Percentiles rank a stretch among this genome's conserved stretches.
Evolutionary conservation across 2,113 vertebrate species (phyloP).

Genomic region (Hipposideros armiger): DNA sequence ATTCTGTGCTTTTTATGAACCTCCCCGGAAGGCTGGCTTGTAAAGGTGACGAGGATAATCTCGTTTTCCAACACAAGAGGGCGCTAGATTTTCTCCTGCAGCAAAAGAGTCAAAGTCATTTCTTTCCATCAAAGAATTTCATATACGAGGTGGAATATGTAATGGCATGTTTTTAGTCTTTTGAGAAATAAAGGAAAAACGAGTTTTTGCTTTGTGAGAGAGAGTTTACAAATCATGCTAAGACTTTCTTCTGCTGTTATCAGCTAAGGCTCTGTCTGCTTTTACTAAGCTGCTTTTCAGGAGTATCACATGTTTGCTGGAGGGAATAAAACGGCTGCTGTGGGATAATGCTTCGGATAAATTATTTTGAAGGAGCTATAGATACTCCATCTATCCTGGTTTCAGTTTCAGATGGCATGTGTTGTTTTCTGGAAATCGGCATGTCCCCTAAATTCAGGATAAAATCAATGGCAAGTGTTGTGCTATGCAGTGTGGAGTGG

Average conservation of each 20-base stretch:
- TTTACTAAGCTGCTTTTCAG: background rate
- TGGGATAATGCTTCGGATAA: background rate
- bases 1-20: background rate
- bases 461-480: background rate
- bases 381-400: background rate
- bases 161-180: background rate
- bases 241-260: background rate
- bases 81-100: slow-evolving; percentile 79
- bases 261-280: slow-evolving; percentile 39
- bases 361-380: slow-evolving; percentile 23
- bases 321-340: background rate
- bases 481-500: background rate
- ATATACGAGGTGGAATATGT: background rate
- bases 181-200: slow-evolving; percentile 43
- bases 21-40: background rate
- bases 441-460: background rate
- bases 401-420: slow-evolving; percentile 1
- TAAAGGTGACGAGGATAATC: background rate
- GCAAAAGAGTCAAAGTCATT: slow-evolving; percentile 1
- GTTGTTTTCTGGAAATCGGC: background rate
- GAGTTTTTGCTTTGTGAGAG: slow-evolving; percentile 52
- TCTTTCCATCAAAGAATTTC: background rate
- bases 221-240: background rate
- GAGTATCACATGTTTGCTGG: slow-evolving; percentile 3
- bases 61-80: slow-evolving; percentile 81